These are phyloP conservation scores for Chloroceryle aenea DNA, from an alignment of 2,113 vertebrate genomes.

Conservation along the genomic window DNA sequence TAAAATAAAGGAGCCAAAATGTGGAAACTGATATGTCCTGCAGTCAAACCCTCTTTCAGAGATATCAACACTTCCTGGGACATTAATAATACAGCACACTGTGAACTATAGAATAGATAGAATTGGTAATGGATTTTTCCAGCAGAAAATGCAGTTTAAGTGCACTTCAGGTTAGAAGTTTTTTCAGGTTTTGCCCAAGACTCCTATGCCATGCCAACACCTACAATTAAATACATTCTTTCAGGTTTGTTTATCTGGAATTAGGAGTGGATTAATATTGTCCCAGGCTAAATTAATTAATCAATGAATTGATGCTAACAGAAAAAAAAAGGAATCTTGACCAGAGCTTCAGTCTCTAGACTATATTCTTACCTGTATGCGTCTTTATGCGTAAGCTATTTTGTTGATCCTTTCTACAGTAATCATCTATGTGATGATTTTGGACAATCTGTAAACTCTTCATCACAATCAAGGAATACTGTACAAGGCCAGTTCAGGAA, in stretches of 20 bases:
- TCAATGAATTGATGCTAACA: background rate
- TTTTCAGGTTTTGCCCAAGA: background rate
- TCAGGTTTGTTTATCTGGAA: background rate
- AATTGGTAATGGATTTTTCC: background rate
- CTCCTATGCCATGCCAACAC: background rate
- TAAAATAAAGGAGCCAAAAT: background rate
- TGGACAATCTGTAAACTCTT: background rate
- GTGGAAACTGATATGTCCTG: background rate
- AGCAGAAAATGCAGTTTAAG: background rate
- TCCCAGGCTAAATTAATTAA: background rate
- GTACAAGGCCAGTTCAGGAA: background rate
- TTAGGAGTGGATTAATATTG: background rate
- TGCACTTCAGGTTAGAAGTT: background rate
- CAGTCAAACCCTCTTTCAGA: background rate
- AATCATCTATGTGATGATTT: background rate
- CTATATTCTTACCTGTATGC: background rate
- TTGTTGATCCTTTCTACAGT: background rate
- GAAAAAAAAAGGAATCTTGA: background rate
- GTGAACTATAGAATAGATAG: background rate
- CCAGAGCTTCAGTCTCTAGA: background rate
- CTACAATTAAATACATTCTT: background rate
- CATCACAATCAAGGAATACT: background rate
- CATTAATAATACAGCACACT: background rate
- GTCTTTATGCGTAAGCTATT: background rate
- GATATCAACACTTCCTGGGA: background rate